Base-by-base conservation (phyloP, 1,140 invertebrate genomes). In the Episyrphus balteatus region DNA sequence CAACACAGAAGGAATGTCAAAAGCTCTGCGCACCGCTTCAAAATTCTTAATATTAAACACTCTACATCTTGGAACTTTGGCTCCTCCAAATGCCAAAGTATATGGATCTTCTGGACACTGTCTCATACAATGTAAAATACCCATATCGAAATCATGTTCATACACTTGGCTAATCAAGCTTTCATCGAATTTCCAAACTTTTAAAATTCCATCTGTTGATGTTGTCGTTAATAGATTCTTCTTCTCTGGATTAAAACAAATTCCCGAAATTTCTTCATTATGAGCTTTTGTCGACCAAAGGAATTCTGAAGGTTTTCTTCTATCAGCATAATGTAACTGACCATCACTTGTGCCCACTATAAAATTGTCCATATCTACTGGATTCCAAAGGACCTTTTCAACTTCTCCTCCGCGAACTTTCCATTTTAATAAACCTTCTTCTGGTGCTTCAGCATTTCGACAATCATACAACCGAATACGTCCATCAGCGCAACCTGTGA, bases 361-460 rank as follows among this genome's bases (percentile, higher is more conserved):
- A 15, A 70, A 72, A 54, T 57, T 57, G 49, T 66, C 57, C 10
- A 46, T 57, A 46, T 62, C 52, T 2, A 49, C 53, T 7, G 52
- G 61, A 62, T 94, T 83, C 93, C 93, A 98, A 0, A 79, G 49
- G n/a, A 92, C 79, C 53, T 80, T 81, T 72, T 97, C 93, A 30
- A 94, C 82, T 75, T 97, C 92, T 26, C 82, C n/a, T 15, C 82
- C 83, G 26, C 73, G 69, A 10, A 86, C 64, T 42, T 70, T 47
- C 88, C 90, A 95, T 2, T 71, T 72, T 65, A 83, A 81, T 55
- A 74, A 72, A 15, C 73, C 72, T 0, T 52, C 41, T 30, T 65
- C 47, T 0, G 64, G 56, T 34, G 61, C 67, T 48, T 78, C 75
- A 15, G 81, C 68, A 49, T 72, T 71, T 51, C 85, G 75, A 64